Conservation (phyloP, 2,113 vertebrate species). For the Grantiella picta region DNA sequence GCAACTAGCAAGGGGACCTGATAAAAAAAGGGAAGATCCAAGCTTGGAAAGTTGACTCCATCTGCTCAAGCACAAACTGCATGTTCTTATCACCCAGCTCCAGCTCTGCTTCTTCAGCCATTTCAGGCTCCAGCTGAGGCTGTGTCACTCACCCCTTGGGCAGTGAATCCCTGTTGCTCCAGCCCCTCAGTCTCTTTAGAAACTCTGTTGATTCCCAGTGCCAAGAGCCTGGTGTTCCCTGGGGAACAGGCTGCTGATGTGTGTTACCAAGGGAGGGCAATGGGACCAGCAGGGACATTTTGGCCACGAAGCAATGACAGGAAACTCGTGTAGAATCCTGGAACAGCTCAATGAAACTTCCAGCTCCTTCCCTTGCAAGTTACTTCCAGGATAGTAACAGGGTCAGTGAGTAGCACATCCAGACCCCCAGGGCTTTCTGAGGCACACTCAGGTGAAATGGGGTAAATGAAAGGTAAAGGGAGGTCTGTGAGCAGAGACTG, state of each 20-base stretch:
- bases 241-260: background rate
- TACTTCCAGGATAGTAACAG: fast-evolving
- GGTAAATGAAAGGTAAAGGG: background rate
- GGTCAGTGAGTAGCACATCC: fast-evolving
- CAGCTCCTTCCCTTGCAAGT: background rate
- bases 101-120: background rate
- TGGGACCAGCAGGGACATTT: background rate
- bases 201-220: fast-evolving
- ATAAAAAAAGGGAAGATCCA: background rate
- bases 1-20: background rate
- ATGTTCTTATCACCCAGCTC: fast-evolving
- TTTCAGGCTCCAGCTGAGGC: background rate
- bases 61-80: background rate
- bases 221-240: background rate
- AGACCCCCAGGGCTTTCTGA: fast-evolving
- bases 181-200: background rate
- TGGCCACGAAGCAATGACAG: fast-evolving
- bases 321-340: background rate
- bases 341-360: background rate
- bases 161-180: background rate
- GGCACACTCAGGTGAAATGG: background rate
- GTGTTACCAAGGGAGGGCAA: background rate
- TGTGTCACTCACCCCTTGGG: background rate
- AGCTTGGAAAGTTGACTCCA: background rate
- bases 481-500: background rate